Percentiles rank a stretch among this genome's conserved stretches.
These are phyloP conservation scores for Theodoxus fluviatilis DNA, from an alignment of 2,888 invertebrate species.

Conservation along the genomic window DNA sequence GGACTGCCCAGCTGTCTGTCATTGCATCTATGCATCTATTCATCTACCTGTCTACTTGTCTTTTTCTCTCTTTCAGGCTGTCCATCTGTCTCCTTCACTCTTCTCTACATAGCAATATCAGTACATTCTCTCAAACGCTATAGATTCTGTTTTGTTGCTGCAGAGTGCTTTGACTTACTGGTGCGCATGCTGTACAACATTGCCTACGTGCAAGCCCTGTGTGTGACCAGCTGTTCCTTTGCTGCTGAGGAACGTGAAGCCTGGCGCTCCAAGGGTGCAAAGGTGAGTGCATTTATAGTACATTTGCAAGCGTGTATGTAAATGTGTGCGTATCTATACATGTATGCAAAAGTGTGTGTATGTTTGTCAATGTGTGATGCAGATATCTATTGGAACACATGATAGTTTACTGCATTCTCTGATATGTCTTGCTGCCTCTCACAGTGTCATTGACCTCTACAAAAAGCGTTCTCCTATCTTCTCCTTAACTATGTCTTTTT, in stretches of 20 bases:
- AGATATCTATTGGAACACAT: too few species aligned
- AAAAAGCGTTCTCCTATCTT: too few species aligned
- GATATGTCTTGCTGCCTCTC: too few species aligned
- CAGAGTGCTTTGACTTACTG: constrained; percentile 88
- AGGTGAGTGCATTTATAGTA: constrained; percentile 39
- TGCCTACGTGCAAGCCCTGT: constrained; percentile 86
- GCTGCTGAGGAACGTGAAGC: constrained; percentile 60
- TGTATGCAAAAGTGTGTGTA: too few species aligned
- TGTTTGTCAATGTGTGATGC: neutral
- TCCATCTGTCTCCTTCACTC: too few species aligned
- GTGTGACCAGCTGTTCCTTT: constrained; percentile 72
- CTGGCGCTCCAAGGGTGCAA: constrained; percentile 55
- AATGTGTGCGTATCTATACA: neutral
- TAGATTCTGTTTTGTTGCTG: constrained; percentile 45
- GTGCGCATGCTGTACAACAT: constrained; percentile 88
- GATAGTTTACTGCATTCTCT: too few species aligned
- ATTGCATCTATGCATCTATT: too few species aligned
- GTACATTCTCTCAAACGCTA: neutral
- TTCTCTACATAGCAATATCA: neutral
- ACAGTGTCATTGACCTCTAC: too few species aligned
- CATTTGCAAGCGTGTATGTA: neutral
- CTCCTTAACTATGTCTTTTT: too few species aligned
- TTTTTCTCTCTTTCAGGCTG: too few species aligned
- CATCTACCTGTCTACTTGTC: too few species aligned
- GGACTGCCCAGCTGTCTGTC: too few species aligned